Conservation (phyloP, 2,888 invertebrate genomes). For the Monoplex corrugatus region DNA sequence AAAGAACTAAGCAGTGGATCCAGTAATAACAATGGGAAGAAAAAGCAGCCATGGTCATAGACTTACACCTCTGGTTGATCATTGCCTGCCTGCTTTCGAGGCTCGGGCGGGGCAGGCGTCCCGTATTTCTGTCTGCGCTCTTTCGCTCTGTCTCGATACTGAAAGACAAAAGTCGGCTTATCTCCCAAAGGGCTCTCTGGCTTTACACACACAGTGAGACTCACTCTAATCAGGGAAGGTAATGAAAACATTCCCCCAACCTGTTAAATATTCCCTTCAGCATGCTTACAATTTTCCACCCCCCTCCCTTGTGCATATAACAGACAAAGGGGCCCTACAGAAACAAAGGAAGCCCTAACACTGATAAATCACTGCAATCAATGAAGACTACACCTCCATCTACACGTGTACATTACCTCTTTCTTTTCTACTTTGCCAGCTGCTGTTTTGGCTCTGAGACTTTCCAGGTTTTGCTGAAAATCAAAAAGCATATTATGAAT, state of each 20-base stretch:
- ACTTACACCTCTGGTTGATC: conserved; percentile 56
- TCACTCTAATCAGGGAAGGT: background rate
- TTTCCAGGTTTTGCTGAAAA: conserved; percentile 75
- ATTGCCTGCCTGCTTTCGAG: conserved; percentile 61
- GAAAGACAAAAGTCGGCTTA: conserved; percentile 54
- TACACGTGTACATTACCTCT: conserved; percentile 55
- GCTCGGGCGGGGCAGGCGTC: conserved; percentile 76
- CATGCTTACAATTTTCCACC: background rate
- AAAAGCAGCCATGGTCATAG: conserved; percentile 7
- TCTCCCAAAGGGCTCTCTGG: conserved; percentile 41
- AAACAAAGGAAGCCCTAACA: no score
- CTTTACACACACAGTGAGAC: conserved; percentile 20
- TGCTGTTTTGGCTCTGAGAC: conserved; percentile 58
- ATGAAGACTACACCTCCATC: no score
- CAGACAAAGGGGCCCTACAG: conserved; percentile 16
- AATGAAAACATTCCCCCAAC: background rate
- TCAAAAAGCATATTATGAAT: background rate
- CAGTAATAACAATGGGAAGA: conserved; percentile 18
- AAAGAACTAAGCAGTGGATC: background rate
- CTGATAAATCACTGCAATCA: no score
- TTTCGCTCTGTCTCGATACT: conserved; percentile 97
- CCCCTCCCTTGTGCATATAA: background rate
- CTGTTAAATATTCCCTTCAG: background rate
- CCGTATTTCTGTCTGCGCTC: conserved; percentile 93
- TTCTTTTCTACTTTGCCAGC: conserved; percentile 56